Evolutionary conservation across 2,888 invertebrate genomes (phyloP).

Genomic region (Molanna angustata): DNA sequence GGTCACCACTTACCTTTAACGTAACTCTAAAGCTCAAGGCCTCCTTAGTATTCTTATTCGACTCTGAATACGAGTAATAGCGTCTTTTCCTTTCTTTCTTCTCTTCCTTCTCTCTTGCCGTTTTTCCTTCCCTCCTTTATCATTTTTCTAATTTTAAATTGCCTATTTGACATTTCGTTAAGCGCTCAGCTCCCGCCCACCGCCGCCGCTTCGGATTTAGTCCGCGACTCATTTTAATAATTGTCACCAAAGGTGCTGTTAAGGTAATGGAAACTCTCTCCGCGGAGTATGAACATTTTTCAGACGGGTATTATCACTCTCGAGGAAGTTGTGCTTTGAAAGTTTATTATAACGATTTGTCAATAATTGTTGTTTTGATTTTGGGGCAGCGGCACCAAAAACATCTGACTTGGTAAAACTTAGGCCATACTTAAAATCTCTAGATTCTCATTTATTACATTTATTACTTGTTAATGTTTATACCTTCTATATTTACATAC

Average conservation of each 20-base stretch:
- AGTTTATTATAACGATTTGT: no score
- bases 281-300: no score
- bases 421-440: no score
- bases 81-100: neutral
- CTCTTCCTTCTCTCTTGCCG: neutral
- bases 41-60: neutral
- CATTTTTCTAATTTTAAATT: constrained; percentile 14
- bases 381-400: constrained; percentile 2
- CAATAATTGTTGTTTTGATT: neutral
- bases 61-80: neutral
- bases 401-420: no score
- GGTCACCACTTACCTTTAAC: no score
- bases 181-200: constrained; percentile 4
- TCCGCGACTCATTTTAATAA: constrained; percentile 29
- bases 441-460: no score
- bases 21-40: no score
- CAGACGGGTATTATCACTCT: no score
- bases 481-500: no score
- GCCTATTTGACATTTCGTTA: constrained; percentile 5
- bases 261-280: constrained; percentile 23
- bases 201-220: constrained; percentile 1
- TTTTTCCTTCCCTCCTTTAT: neutral
- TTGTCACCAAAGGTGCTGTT: constrained; percentile 30
- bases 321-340: no score
- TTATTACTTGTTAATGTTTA: no score